These are phyloP conservation scores for Harmothoe impar DNA, from an alignment of 2,888 invertebrate genomes.

Conservation along the genomic window DNA sequence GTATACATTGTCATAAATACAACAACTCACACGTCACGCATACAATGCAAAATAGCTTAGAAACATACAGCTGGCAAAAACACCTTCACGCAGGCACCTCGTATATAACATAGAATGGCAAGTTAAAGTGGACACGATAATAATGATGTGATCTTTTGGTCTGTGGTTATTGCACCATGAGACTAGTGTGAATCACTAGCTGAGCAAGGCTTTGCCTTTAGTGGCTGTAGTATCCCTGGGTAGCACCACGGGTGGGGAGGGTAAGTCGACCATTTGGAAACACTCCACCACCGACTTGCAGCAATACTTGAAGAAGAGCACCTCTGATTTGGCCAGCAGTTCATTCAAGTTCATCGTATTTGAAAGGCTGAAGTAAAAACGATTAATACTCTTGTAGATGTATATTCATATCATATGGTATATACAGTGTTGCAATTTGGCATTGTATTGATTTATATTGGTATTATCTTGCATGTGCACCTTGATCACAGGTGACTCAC, in stretches of 20 bases:
- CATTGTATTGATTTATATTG: neutral
- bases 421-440: neutral
- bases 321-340: slow-evolving; percentile 78
- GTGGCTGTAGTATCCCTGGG: too few species aligned
- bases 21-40: too few species aligned
- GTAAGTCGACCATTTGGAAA: slow-evolving; percentile 78
- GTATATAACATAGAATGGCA: too few species aligned
- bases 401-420: neutral
- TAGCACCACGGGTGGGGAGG: slow-evolving; percentile 7
- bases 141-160: too few species aligned
- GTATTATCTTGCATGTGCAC: neutral
- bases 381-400: slow-evolving; percentile 17
- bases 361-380: slow-evolving; percentile 74
- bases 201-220: too few species aligned
- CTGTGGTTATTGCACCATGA: too few species aligned
- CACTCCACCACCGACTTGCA: slow-evolving; percentile 81
- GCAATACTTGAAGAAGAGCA: slow-evolving; percentile 80
- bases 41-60: too few species aligned
- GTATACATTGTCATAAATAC: too few species aligned
- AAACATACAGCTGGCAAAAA: too few species aligned
- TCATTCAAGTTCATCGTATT: slow-evolving; percentile 77
- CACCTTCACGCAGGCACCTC: too few species aligned
- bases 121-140: too few species aligned
- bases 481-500: neutral
- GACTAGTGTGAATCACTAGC: too few species aligned